Percentiles rank a stretch among this genome's conserved stretches.
phyloP scores from a whole-genome alignment of 64 coral and sea anemone species.

The Dendronephthya gigantea region DNA sequence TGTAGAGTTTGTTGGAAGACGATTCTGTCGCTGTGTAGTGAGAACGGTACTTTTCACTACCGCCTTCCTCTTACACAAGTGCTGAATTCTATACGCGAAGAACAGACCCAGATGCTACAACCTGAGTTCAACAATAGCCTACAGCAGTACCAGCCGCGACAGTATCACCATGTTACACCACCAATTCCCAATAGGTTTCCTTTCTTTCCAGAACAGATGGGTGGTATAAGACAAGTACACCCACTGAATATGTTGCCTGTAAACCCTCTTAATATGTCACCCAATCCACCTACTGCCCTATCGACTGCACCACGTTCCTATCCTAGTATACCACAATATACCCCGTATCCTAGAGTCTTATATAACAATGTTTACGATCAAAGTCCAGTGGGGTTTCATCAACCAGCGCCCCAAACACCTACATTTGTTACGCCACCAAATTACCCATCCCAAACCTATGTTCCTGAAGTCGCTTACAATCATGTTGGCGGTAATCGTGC shows the following conservation, averaged over 20 bases:
- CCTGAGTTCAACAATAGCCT: background rate
- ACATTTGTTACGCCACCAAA: background rate
- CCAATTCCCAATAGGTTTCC: background rate
- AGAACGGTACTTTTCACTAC: slow-evolving; percentile 80
- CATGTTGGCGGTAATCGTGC: background rate
- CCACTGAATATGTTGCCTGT: background rate
- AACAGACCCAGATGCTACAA: background rate
- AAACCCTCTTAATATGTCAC: background rate
- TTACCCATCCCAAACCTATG: background rate
- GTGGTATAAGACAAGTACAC: background rate
- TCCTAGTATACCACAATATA: no score
- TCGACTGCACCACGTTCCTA: background rate
- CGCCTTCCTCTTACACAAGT: slow-evolving; percentile 61
- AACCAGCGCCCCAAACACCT: background rate
- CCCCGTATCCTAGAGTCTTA: background rate
- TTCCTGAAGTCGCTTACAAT: background rate
- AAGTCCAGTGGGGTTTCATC: background rate
- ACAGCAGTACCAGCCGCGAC: background rate
- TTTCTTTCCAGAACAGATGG: background rate
- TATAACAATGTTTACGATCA: background rate
- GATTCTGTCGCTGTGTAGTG: slow-evolving; percentile 60
- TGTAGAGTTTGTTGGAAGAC: slow-evolving; percentile 75
- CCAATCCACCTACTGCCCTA: background rate
- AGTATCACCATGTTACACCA: background rate
- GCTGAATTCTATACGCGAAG: slow-evolving; percentile 38